Conservation (phyloP, 2,888 invertebrate genomes). For the Euzetes globulus region DNA sequence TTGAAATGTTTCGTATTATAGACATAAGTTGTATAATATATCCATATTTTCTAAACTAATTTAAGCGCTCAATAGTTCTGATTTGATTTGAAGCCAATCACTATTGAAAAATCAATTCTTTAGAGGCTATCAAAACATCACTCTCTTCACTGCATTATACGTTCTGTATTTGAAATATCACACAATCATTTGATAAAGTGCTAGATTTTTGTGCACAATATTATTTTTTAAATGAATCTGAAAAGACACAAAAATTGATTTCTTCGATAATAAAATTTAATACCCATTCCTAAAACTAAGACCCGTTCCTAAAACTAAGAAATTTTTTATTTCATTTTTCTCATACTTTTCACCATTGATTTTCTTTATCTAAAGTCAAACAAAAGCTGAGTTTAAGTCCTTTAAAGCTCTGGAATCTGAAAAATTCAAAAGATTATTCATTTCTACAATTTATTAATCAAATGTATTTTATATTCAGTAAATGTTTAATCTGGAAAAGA, state of each 20-base stretch:
- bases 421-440: neutral
- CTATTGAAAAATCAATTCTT: no score
- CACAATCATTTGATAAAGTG: no score
- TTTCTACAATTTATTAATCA: conserved; percentile 10
- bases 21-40: no score
- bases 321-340: neutral
- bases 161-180: no score
- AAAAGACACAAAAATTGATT: neutral
- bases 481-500: neutral
- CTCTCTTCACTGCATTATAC: no score
- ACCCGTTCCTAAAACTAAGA: no score
- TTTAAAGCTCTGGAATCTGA: neutral
- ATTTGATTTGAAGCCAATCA: no score
- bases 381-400: no score
- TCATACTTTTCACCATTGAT: neutral
- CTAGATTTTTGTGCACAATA: neutral
- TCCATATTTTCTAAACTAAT: neutral
- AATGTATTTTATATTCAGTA: neutral
- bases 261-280: neutral
- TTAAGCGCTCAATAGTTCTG: neutral
- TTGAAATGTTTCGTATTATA: no score
- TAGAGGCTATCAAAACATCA: no score
- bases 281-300: no score
- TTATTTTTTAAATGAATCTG: neutral
- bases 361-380: neutral